Evolutionary conservation across 2,113 vertebrate genomes (phyloP), one percentile per base, ranked within the genome.

Genomic region (Hoplias malabaricus): DNA sequence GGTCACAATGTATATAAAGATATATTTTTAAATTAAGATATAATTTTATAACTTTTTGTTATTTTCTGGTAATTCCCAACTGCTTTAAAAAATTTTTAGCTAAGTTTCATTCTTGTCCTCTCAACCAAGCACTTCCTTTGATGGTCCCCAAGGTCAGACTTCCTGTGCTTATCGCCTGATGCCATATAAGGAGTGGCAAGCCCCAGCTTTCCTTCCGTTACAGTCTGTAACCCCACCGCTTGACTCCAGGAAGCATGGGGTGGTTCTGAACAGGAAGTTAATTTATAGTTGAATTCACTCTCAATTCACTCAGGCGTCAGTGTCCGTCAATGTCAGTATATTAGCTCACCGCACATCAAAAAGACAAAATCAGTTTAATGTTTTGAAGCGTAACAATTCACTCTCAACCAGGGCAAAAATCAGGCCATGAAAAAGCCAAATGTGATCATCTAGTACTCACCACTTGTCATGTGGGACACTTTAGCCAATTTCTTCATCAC

Each of bases 401-500:
- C 19, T 34, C 61, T 63, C 36, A 66, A 68, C 23, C 25, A 21
- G n/a, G n/a, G n/a, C 63, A 31, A 0, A 19, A 29, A 75, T 2
- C 40, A 50, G 48, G 16, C 5, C 9, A 23, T 46, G 33, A 43
- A 65, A 23, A 29, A 16, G 36, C 23, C n/a, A 5, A 19, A 62
- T 16, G 13, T 10, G 14, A 4, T 40, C 3, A 59, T 36, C 23
- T 33, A 10, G 16, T 25, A 93, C 94, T 88, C 91, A 99, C 98
- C 98, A 0, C 94, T 99, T 4, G 96, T 99, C 97, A 99, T 99
- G 90, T 98, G 97, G 76, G 98, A 99, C 31, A 98, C 96, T 86
- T 98, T 99, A 29, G 98, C 96, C 43, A 99, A 92, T 81, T 99
- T 99, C 93, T 99, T 99, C 95, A 99, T 97, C 73, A 99, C 96